phyloP scores from a whole-genome alignment of 2,113 vertebrate species.

The Lepidothrix coronata region DNA sequence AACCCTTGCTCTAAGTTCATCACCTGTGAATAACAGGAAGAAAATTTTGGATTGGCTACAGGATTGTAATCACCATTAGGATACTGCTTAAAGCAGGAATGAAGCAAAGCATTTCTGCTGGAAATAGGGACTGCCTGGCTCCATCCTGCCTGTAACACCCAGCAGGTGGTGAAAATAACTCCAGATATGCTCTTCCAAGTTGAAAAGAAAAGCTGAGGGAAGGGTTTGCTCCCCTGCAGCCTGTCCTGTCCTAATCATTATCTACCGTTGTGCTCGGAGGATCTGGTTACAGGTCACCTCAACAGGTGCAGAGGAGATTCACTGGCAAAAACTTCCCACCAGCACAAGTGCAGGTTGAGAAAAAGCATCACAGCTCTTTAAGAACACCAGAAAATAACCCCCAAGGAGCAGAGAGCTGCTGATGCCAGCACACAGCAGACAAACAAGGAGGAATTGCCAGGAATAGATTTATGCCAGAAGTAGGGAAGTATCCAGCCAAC shows the following conservation, averaged over 20 bases:
- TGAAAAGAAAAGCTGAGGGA: not conserved
- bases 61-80: not conserved
- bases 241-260: not conserved
- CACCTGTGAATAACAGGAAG: not conserved
- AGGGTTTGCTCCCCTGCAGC: not conserved
- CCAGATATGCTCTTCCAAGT: not conserved
- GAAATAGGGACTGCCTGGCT: not conserved
- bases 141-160: not conserved
- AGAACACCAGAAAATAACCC: not conserved
- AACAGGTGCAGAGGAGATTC: not conserved
- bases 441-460: constrained; percentile 31
- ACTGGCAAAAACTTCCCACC: not conserved
- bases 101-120: not conserved
- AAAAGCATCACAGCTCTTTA: not conserved
- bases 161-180: not conserved
- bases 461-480: not conserved
- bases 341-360: not conserved
- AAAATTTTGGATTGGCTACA: not conserved
- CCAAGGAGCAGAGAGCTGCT: constrained; percentile 7
- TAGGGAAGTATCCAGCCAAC: not conserved
- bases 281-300: not conserved
- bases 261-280: not conserved
- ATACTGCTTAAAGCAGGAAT: not conserved
- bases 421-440: constrained; percentile 16
- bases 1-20: not conserved